Evolutionary conservation across 2,797 vertebrate genomes (phyloP).

Genomic region (Garrulus glandarius): DNA sequence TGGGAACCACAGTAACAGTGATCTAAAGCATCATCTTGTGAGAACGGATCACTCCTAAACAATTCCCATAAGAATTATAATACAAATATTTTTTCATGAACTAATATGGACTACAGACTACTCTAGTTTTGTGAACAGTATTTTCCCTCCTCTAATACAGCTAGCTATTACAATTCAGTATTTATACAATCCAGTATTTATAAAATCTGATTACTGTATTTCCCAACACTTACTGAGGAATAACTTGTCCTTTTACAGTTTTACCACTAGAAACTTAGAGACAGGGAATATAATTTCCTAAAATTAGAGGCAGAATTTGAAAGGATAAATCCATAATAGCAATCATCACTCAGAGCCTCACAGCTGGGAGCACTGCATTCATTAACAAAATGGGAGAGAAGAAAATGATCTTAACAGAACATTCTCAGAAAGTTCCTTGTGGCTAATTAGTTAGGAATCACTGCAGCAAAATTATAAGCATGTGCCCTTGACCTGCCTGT

Average conservation of each 20-base stretch:
- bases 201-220: neutral
- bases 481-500: conserved; percentile 15
- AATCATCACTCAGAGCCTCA: neutral
- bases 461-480: conserved; percentile 5
- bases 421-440: neutral
- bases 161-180: neutral
- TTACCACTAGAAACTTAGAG: neutral
- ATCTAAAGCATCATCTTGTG: neutral
- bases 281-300: neutral
- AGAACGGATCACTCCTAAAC: neutral
- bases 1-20: neutral
- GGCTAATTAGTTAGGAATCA: conserved; percentile 12
- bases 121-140: neutral
- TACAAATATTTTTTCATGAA: neutral
- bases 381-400: conserved; percentile 34
- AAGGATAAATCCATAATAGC: neutral
- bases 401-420: conserved; percentile 5
- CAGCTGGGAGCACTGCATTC: neutral
- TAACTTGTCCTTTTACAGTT: conserved; percentile 42
- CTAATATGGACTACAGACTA: neutral
- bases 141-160: neutral
- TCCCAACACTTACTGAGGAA: neutral
- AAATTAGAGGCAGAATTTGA: conserved; percentile 37
- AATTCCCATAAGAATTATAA: neutral
- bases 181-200: neutral